Evolutionary conservation across 1,140 invertebrate genomes (phyloP).

Genomic region (Schlechtendalia chinensis): DNA sequence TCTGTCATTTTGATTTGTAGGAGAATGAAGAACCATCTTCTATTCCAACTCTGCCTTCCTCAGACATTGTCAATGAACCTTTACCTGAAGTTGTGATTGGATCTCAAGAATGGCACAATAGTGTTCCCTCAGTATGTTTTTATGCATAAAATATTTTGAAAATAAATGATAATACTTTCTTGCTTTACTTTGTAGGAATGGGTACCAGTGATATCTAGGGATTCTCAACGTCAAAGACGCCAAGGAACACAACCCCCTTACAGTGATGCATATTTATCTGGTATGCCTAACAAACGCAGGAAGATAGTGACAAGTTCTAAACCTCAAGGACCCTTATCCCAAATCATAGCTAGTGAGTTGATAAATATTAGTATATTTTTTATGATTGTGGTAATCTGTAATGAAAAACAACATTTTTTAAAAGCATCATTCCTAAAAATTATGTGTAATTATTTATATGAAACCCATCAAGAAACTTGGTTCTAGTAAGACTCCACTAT

Average conservation of each 20-base stretch:
- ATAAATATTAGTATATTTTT: too few relatives aligned
- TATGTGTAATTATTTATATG: too few relatives aligned
- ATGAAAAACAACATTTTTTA: too few relatives aligned
- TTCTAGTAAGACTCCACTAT: too few relatives aligned
- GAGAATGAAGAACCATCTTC: neutral
- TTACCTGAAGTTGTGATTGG: slow-evolving; percentile 60
- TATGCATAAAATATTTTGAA: neutral
- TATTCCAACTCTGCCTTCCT: slow-evolving; percentile 1
- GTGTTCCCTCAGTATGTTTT: slow-evolving; percentile 58
- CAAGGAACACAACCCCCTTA: slow-evolving; percentile 62
- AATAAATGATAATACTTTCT: neutral
- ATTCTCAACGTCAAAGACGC: slow-evolving; percentile 67
- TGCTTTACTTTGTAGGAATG: slow-evolving; percentile 64
- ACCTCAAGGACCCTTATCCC: slow-evolving; percentile 52
- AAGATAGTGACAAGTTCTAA: slow-evolving; percentile 62
- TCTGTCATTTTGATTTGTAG: neutral
- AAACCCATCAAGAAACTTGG: too few relatives aligned
- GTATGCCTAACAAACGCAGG: slow-evolving; percentile 76
- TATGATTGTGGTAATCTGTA: too few relatives aligned
- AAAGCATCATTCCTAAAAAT: too few relatives aligned
- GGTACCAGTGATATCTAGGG: slow-evolving; percentile 77
- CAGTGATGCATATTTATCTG: slow-evolving; percentile 79
- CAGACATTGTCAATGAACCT: slow-evolving; percentile 49
- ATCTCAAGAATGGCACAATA: slow-evolving; percentile 61
- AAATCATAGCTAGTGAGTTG: slow-evolving; percentile 54